Evolutionary conservation across 1,140 invertebrate species (phyloP).

Genomic region (Camponotus floridanus): DNA sequence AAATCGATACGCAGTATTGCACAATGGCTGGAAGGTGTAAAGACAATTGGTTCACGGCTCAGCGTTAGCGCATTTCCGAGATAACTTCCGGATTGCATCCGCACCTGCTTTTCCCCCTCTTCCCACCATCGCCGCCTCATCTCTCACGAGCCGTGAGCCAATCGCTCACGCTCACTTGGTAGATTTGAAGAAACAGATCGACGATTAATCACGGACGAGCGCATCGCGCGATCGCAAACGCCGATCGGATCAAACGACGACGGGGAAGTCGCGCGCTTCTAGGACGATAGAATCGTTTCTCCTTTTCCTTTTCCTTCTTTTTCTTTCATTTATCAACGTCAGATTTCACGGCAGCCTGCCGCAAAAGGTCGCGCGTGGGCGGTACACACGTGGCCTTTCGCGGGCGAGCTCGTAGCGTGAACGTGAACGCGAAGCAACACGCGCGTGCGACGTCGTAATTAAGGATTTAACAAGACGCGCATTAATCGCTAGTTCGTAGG

Average conservation of each 20-base stretch:
- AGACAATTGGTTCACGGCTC: slow-evolving; percentile 72
- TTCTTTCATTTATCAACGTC: not conserved
- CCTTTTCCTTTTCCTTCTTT: not conserved
- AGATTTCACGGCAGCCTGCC: not conserved
- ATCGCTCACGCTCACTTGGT: slow-evolving; percentile 28
- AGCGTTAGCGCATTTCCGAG: not conserved
- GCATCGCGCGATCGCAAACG: slow-evolving; percentile 24
- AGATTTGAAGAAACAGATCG: slow-evolving; percentile 47
- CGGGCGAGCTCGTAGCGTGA: slow-evolving; percentile 34
- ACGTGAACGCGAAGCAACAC: not conserved
- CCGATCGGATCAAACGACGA: slow-evolving; percentile 23
- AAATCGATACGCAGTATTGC: slow-evolving; percentile 59
- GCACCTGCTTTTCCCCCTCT: not conserved
- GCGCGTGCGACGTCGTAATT: slow-evolving; percentile 54
- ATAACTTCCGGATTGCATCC: not conserved
- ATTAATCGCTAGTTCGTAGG: slow-evolving; percentile 79
- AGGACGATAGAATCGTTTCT: slow-evolving; percentile 17
- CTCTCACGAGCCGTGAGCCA: slow-evolving; percentile 42
- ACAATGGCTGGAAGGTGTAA: slow-evolving; percentile 54
- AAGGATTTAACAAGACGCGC: slow-evolving; percentile 62
- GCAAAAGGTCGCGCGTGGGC: slow-evolving; percentile 37
- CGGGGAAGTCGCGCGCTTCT: slow-evolving; percentile 27
- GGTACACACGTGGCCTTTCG: slow-evolving; percentile 43
- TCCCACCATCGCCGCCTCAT: not conserved
- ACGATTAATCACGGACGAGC: slow-evolving; percentile 46